Conservation (phyloP, 2,113 vertebrate genomes). For the Proteles cristata region DNA sequence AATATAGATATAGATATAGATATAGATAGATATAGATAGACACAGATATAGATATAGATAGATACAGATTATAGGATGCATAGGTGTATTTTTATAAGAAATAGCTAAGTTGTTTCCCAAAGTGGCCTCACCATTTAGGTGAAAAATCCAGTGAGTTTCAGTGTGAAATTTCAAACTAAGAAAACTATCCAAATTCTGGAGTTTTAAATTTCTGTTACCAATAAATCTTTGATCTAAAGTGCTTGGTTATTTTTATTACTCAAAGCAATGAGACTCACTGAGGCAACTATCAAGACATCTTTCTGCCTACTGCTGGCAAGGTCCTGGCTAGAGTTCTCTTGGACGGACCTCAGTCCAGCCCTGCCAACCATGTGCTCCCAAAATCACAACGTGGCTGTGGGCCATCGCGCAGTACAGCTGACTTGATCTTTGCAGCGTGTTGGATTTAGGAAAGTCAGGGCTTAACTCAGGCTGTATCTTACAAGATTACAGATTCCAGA, state of each 20-base stretch:
- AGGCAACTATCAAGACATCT: constrained; percentile 75
- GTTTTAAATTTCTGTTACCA: constrained; percentile 50
- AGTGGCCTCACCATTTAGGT: not conserved
- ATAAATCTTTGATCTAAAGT: constrained; percentile 63
- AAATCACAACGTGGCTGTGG: constrained; percentile 64
- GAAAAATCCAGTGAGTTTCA: not conserved
- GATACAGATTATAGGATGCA: not conserved
- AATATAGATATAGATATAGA: too few relatives aligned
- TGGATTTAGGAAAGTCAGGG: constrained; percentile 64
- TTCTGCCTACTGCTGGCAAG: constrained; percentile 72
- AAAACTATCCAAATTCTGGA: not conserved
- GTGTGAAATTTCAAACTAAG: not conserved
- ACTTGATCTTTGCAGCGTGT: constrained; percentile 63
- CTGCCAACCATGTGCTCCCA: constrained; percentile 72
- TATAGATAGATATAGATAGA: too few relatives aligned
- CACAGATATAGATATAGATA: too few relatives aligned
- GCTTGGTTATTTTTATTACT: constrained; percentile 71
- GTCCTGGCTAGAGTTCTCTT: constrained; percentile 60
- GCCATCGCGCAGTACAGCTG: constrained; percentile 63
- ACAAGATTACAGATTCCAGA: constrained; percentile 29
- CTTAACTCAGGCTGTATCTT: constrained; percentile 37
- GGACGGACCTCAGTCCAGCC: not conserved
- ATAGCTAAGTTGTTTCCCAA: not conserved
- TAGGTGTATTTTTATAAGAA: constrained; percentile 33
- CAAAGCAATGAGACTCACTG: constrained; percentile 54